Conservation (phyloP, 2,888 invertebrate species). For the Parnassius mnemosyne region DNA sequence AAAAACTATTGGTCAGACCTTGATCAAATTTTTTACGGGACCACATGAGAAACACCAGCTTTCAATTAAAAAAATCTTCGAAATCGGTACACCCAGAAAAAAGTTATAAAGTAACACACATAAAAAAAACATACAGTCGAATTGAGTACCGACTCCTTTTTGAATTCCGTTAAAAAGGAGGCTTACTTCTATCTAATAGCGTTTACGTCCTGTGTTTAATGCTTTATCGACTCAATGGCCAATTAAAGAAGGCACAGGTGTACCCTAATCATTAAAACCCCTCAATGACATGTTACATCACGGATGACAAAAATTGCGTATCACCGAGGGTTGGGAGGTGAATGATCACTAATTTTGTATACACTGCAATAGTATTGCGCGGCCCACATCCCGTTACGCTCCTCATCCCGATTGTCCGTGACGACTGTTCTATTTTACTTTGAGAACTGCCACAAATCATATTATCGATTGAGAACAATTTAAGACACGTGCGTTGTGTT, state of each 20-base stretch:
- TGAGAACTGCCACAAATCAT: slow-evolving; percentile 44
- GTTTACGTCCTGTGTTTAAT: no score
- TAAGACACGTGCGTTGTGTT: slow-evolving; percentile 42
- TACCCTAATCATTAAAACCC: slow-evolving; percentile 1
- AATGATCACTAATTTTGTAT: slow-evolving; percentile 74
- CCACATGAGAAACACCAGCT: no score
- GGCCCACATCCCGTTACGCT: slow-evolving; percentile 58
- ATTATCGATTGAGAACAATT: slow-evolving; percentile 36
- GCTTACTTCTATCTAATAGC: no score
- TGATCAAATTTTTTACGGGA: no score
- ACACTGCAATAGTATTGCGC: slow-evolving; percentile 46
- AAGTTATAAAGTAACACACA: no score
- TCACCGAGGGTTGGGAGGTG: slow-evolving; percentile 48
- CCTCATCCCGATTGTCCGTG: slow-evolving; percentile 48
- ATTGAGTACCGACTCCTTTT: no score
- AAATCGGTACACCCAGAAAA: no score
- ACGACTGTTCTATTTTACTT: slow-evolving; percentile 46
- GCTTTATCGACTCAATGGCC: background rate
- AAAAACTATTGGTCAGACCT: no score
- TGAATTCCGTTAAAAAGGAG: no score
- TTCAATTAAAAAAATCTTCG: no score
- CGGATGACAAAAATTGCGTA: slow-evolving; percentile 41
- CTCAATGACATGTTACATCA: slow-evolving; percentile 29
- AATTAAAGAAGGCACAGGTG: slow-evolving; percentile 9
- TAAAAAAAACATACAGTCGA: no score